Evolutionary conservation across 2,113 vertebrate species (phyloP).

Genomic region (Falcunculus frontatus): DNA sequence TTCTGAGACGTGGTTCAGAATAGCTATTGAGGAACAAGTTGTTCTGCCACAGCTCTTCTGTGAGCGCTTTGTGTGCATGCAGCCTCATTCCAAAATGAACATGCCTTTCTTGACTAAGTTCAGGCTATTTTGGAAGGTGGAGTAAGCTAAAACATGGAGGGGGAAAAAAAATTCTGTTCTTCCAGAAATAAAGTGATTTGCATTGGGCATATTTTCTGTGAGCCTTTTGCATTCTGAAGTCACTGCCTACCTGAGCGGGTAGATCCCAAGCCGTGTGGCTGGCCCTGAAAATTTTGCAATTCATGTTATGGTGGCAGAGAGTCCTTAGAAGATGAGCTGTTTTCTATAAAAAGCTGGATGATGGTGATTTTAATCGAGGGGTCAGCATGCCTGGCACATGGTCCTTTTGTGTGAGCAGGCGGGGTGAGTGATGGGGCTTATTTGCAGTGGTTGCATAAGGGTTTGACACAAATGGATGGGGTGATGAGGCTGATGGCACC

Average conservation of each 20-base stretch:
- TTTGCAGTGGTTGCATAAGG: neutral
- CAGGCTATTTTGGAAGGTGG: constrained; percentile 38
- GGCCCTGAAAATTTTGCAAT: neutral
- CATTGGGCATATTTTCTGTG: neutral
- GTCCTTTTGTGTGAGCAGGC: neutral
- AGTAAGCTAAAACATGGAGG: neutral
- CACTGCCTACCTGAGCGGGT: neutral
- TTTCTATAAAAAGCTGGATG: constrained; percentile 43
- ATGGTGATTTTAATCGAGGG: neutral
- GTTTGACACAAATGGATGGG: neutral
- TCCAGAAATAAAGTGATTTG: neutral
- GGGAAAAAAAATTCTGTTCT: neutral
- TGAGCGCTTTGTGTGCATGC: neutral
- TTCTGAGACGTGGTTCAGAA: constrained; percentile 44
- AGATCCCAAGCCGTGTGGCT: neutral
- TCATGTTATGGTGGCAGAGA: neutral
- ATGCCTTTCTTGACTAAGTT: constrained; percentile 43
- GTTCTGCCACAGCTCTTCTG: constrained; percentile 51
- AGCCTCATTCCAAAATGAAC: constrained; percentile 46
- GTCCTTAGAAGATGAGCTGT: neutral
- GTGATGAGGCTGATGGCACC: neutral
- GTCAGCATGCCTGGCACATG: neutral
- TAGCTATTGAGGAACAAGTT: constrained; percentile 58
- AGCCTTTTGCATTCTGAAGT: neutral
- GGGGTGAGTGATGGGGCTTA: neutral